These are phyloP conservation scores for Mesorhabditis belari DNA, from an alignment of 2,888 invertebrate species.

Conservation along the genomic window DNA sequence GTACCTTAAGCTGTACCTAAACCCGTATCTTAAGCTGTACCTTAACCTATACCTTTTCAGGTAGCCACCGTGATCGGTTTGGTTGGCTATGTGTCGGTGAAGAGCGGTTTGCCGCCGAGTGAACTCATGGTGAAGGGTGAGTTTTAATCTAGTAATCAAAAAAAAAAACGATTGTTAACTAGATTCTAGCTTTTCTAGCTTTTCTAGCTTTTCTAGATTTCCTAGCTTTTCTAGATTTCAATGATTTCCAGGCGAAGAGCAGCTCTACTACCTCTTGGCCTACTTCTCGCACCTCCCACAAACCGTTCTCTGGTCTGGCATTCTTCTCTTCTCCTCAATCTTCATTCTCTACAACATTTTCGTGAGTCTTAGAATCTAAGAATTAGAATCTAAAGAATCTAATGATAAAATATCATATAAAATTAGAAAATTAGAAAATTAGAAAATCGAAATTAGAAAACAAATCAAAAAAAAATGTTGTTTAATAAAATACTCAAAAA, in stretches of 20 bases:
- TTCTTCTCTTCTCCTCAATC: slow-evolving; percentile 35
- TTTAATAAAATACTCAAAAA: too few species aligned
- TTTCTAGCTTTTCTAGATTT: neutral
- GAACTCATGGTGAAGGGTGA: slow-evolving; percentile 39
- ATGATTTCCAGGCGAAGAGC: slow-evolving; percentile 34
- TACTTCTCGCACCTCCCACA: slow-evolving; percentile 44
- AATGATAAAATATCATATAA: too few species aligned
- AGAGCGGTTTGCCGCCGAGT: slow-evolving; percentile 36
- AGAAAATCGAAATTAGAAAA: neutral
- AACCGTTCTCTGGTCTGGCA: slow-evolving; percentile 39
- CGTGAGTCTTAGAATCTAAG: slow-evolving; percentile 29
- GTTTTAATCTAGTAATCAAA: neutral
- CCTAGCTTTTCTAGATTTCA: too few species aligned
- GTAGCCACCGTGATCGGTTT: slow-evolving; percentile 37
- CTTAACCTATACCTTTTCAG: too few species aligned
- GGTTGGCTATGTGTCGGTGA: slow-evolving; percentile 37
- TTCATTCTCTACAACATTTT: slow-evolving; percentile 41
- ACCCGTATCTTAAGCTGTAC: too few species aligned
- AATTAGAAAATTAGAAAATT: neutral
- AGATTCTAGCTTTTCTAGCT: neutral
- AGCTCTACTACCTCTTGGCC: slow-evolving; percentile 47
- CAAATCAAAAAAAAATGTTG: neutral
- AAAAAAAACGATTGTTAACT: neutral
- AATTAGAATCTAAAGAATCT: neutral
- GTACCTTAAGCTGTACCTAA: too few species aligned